Evolutionary conservation across 2,113 vertebrate species (phyloP).

Genomic region (Vulpes ferrilata): DNA sequence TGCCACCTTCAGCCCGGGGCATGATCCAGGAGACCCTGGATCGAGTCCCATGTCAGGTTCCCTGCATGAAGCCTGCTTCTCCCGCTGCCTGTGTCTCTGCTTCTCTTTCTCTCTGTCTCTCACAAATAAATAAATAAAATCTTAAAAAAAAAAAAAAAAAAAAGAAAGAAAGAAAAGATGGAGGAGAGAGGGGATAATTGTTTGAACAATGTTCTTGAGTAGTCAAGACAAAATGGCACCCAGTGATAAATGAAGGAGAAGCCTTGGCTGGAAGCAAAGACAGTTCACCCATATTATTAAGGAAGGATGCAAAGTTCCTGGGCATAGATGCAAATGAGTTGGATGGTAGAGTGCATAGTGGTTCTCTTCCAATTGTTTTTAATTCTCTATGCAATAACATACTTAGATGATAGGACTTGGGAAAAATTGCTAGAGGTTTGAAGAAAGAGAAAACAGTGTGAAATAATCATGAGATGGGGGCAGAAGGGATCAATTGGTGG

Average conservation of each 20-base stretch:
- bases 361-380: neutral
- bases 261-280: neutral
- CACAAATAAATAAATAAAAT: no score
- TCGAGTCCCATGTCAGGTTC: no score
- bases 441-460: neutral
- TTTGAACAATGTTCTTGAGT: neutral
- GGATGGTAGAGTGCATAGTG: accelerated
- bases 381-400: neutral
- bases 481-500: neutral
- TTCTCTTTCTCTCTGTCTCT: no score
- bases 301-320: neutral
- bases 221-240: neutral
- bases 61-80: no score
- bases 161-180: neutral
- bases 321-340: neutral
- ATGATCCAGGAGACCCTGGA: no score
- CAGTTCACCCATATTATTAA: no score
- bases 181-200: neutral
- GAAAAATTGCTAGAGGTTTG: neutral
- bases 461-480: neutral
- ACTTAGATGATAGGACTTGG: neutral
- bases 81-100: no score
- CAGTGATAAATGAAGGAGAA: neutral
- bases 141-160: no score
- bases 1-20: accelerated